Base-by-base conservation (phyloP, 2,888 invertebrate species). In the Pseudococcus longispinus region DNA sequence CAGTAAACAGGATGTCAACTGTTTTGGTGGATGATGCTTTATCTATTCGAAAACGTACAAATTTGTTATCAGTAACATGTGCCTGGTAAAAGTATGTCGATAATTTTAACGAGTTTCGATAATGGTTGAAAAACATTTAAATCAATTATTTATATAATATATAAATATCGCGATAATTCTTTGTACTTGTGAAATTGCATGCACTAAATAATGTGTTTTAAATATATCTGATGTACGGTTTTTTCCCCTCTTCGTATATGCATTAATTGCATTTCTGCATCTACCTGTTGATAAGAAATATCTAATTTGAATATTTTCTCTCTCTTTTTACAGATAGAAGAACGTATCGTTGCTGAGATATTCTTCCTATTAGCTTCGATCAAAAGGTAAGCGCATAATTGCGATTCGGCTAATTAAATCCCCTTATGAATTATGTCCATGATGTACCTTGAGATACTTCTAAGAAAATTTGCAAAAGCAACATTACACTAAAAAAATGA, bases 141-240 rank as follows among this genome's bases (percentile, higher is more conserved):
- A 60, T 60, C 60, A 23, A 60, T 60, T 23, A 60, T 55, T 8
- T n/a, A n/a, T n/a, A n/a, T n/a, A n/a, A n/a, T n/a, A 55, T n/a
- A 70, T 3, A 26, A 3, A 29, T 26, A 26, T 70, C 15, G 20
- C n/a, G n/a, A 70, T 20, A 18, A 80, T 42, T 80, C 42, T n/a
- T 80, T 60, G 11, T 60, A 60, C 60, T 80, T 80, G 77, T 80
- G 4, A 29, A 80, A 80, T 80, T 20, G 77, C 77, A 80, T 42
- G 32, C 77, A 70, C 70, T 70, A 70, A 70, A 70, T 70, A 70
- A 29, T 70, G 32, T 23, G 23, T 29, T 29, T 29, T 29, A 70
- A 29, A 70, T 70, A 29, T 29, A 18, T 70, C 18, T 70, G 3
- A 9, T 11, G n/a, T 23, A 29, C 2, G n/a, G n/a, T n/a, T n/a